These are phyloP conservation scores for Myotis planiceps DNA, from an alignment of 2,797 vertebrate species.

Conservation along the genomic window DNA sequence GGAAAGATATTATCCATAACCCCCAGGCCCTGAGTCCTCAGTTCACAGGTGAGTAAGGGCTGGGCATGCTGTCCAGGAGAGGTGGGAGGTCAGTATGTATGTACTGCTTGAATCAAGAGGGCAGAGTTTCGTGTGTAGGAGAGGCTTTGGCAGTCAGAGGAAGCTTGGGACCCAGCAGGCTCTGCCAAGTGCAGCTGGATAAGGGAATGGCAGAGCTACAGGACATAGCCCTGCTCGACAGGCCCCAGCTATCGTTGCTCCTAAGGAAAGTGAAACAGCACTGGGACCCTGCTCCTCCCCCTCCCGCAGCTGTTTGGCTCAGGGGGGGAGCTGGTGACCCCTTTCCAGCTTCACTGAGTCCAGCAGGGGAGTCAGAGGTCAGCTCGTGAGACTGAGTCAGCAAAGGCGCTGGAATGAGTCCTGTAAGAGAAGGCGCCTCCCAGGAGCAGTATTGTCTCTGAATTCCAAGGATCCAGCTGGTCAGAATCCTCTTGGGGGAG, in stretches of 20 bases:
- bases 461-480: neutral
- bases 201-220: neutral
- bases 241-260: neutral
- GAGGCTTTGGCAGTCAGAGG: neutral
- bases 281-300: neutral
- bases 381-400: conserved; percentile 47
- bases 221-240: neutral
- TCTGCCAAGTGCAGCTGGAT: neutral
- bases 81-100: neutral
- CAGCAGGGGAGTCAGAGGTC: conserved; percentile 39
- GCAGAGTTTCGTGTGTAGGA: neutral
- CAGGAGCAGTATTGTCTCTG: neutral
- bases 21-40: conserved; percentile 94
- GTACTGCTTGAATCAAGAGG: neutral
- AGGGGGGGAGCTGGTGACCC: conserved; percentile 6
- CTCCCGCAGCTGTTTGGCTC: neutral
- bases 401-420: neutral
- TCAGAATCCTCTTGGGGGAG: neutral
- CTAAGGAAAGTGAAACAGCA: neutral
- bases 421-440: neutral
- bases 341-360: neutral
- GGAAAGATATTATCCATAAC: conserved; percentile 96
- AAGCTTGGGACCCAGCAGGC: neutral
- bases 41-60: conserved; percentile 88
- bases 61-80: neutral